Base-by-base conservation (phyloP, 2,113 vertebrate species). In the Entosphenus tridentatus region DNA sequence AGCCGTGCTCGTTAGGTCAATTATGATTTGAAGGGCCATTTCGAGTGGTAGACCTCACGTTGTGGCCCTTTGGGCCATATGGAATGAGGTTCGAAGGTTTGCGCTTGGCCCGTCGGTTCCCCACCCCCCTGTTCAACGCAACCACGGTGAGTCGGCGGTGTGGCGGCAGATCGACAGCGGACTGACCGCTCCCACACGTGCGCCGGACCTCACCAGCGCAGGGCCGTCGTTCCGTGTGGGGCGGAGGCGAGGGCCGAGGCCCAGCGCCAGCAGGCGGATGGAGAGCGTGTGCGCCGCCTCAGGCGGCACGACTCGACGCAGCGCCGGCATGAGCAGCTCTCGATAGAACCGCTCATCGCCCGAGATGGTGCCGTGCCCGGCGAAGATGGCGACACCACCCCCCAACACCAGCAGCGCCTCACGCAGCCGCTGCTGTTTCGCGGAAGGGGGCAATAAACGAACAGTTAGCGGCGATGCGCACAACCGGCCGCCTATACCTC, bases 331-430 rank as follows among this genome's bases (percentile, higher is more conserved):
- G 72, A 92, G 74, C n/a, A 78, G 76, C n/a, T 79, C 76, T 11
- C 82, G 74, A 8, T 89, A 92, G 77, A 92, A 90, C 70, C 55
- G 77, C 70, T 88, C 87, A 73, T 92, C 87, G 68, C 88, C 88
- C 0, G 72, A 71, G 2, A 72, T 80, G 0, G 82, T 84, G 74
- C 88, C 81, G 75, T 84, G 86, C 18, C 84, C 83, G 56, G 80
- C 71, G 17, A 87, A 87, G 68, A 90, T 72, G 59, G 83, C 70
- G 68, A 82, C 78, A 21, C 88, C 88, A 1, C 84, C 80, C 13
- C 86, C 76, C 56, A 81, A 74, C 71, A 83, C 70, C 72, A 79
- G 75, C 17, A 78, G 72, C 0, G 77, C 77, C 7, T 81, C 82
- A 72, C 79, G 81, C 6, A 82, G 62, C 62, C 78, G 78, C 72